A percentile compares a stretch with the other conserved stretches of the same genome.
Evolutionary conservation across 2,797 vertebrate genomes (phyloP).

Genomic region (Manis pentadactyla): DNA sequence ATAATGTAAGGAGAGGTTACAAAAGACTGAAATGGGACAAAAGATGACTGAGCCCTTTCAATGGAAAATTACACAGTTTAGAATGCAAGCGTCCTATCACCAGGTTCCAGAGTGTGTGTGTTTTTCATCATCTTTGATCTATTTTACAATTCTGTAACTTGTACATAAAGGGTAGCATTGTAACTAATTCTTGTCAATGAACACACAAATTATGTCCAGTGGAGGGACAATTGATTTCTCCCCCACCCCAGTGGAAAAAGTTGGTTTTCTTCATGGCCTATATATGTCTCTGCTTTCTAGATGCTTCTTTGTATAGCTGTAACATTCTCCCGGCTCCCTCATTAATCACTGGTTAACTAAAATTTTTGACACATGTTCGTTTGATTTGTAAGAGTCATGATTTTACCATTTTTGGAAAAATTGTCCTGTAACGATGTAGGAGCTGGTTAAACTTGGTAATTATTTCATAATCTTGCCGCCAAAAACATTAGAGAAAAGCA

Average conservation of each 20-base stretch:
- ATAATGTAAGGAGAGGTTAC: accelerated
- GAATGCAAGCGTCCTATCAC: accelerated
- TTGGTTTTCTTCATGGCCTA: not conserved
- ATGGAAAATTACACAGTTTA: accelerated
- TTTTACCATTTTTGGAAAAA: not conserved
- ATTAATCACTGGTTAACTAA: not conserved
- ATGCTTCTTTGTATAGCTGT: not conserved
- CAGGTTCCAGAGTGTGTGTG: accelerated
- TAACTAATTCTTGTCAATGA: not conserved
- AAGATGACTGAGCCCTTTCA: not conserved
- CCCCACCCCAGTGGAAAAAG: not conserved
- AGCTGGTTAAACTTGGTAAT: not conserved
- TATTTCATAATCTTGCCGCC: not conserved
- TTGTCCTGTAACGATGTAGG: not conserved
- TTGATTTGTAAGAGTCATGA: not conserved
- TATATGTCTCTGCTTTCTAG: not conserved
- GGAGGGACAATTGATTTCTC: not conserved
- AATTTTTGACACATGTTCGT: not conserved
- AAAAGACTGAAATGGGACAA: too few relatives aligned
- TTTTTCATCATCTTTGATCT: accelerated
- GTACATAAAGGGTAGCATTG: not conserved
- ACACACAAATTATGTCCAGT: not conserved
- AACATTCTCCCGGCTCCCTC: too few relatives aligned
- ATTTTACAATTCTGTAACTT: accelerated
- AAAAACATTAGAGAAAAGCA: not conserved